These are phyloP conservation scores for Rhabdomys dilectus DNA, from an alignment of 2,113 vertebrate genomes.

Conservation along the genomic window DNA sequence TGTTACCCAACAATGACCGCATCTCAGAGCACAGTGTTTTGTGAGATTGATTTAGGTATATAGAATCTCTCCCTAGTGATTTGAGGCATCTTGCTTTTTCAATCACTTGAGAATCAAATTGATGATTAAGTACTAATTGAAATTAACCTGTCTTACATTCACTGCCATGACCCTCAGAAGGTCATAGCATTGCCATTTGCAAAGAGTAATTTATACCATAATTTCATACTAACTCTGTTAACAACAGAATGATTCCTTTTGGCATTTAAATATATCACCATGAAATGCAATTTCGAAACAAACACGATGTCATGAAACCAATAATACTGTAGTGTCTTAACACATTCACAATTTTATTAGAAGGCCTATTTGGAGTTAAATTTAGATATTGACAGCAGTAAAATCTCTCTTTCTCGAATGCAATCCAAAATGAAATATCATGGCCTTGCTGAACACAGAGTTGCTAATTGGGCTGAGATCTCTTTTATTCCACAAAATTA, in stretches of 20 bases:
- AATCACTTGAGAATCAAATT: slow-evolving; percentile 76
- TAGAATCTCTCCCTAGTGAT: slow-evolving; percentile 17
- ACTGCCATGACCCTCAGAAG: slow-evolving; percentile 55
- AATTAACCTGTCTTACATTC: slow-evolving; percentile 71
- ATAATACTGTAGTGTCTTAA: slow-evolving; percentile 58
- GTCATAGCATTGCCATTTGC: slow-evolving; percentile 71
- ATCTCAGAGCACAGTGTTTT: neutral
- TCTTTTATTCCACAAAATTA: slow-evolving; percentile 42
- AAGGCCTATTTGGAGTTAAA: slow-evolving; percentile 78
- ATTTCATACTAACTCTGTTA: slow-evolving; percentile 31
- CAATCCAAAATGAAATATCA: slow-evolving; percentile 61
- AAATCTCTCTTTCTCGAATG: slow-evolving; percentile 67
- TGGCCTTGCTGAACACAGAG: slow-evolving; percentile 34
- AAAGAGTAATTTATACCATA: slow-evolving; percentile 54
- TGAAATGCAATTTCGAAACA: slow-evolving; percentile 55
- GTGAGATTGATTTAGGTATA: neutral
- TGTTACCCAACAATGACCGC: neutral
- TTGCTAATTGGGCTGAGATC: slow-evolving; percentile 37
- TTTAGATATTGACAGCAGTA: slow-evolving; percentile 68
- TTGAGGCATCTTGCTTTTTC: slow-evolving; percentile 61
- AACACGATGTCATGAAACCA: neutral
- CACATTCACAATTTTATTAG: slow-evolving; percentile 70
- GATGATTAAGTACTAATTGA: slow-evolving; percentile 81
- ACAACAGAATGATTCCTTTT: slow-evolving; percentile 60
- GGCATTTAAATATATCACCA: slow-evolving; percentile 41